Conservation (phyloP, 2,113 vertebrate species). For the Rostratula benghalensis region DNA sequence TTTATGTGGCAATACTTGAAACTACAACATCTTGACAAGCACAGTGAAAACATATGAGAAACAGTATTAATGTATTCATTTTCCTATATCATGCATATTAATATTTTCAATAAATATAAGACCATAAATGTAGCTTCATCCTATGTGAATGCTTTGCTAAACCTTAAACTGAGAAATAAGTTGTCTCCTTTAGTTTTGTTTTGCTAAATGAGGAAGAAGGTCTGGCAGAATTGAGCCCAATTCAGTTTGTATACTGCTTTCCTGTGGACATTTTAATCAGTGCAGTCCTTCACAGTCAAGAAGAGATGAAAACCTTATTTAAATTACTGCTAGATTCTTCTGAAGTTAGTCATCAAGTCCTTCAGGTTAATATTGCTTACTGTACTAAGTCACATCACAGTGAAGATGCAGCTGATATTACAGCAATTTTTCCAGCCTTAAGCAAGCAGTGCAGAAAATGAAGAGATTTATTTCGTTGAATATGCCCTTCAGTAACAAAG, state of each 20-base stretch:
- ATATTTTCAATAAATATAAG: neutral
- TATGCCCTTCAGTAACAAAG: neutral
- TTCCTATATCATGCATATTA: neutral
- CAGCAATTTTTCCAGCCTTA: neutral
- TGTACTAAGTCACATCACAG: neutral
- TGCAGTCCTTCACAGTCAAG: neutral
- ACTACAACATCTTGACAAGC: neutral
- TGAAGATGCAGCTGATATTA: neutral
- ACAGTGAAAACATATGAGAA: neutral
- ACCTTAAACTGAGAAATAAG: neutral
- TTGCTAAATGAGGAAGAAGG: neutral
- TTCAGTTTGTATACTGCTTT: slow-evolving; percentile 14
- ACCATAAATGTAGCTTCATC: neutral
- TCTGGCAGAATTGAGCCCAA: neutral
- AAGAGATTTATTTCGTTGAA: slow-evolving; percentile 10
- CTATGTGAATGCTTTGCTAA: neutral
- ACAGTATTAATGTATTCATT: neutral
- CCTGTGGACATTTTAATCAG: neutral
- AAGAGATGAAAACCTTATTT: neutral
- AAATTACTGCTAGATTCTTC: neutral
- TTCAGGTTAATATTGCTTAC: slow-evolving; percentile 1
- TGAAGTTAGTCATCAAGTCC: slow-evolving; percentile 22
- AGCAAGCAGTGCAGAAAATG: slow-evolving; percentile 8
- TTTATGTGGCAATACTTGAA: neutral
- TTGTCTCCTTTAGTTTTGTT: neutral